Conservation (phyloP, 2,113 vertebrate species). For the Trematocara variabile region DNA sequence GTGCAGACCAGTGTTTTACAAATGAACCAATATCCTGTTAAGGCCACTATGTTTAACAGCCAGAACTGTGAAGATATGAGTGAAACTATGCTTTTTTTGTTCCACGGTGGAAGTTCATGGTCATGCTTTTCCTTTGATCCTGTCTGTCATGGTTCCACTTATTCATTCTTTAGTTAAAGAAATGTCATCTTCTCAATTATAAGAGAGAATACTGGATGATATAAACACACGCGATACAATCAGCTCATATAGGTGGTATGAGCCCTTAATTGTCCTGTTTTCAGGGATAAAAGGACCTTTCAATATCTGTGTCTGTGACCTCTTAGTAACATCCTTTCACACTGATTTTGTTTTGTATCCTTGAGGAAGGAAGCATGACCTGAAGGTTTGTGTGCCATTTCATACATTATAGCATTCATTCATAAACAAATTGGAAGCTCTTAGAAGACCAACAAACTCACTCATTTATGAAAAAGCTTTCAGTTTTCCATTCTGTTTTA, state of each 20-base stretch:
- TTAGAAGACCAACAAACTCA: not conserved
- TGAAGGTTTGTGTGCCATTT: not conserved
- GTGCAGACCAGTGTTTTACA: not conserved
- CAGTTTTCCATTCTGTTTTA: not conserved
- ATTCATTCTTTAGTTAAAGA: not conserved
- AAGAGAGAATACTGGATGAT: not conserved
- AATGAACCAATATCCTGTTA: not conserved
- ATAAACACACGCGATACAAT: not conserved
- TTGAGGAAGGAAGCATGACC: not conserved
- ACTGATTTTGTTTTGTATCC: not conserved
- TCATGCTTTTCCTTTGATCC: not conserved
- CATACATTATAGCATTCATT: not conserved
- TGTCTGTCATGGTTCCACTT: not conserved
- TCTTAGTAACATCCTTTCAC: not conserved
- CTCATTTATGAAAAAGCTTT: not conserved
- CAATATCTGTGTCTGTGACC: not conserved
- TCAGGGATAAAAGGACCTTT: not conserved
- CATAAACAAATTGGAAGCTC: not conserved
- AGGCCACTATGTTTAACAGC: not conserved
- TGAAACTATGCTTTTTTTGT: not conserved
- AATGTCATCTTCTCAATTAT: not conserved
- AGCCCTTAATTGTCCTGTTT: not conserved
- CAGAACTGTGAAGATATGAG: not conserved
- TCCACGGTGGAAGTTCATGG: not conserved
- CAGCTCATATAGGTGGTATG: not conserved